phyloP scores from a whole-genome alignment of 1,140 invertebrate genomes.

The Laupala kohalensis region DNA sequence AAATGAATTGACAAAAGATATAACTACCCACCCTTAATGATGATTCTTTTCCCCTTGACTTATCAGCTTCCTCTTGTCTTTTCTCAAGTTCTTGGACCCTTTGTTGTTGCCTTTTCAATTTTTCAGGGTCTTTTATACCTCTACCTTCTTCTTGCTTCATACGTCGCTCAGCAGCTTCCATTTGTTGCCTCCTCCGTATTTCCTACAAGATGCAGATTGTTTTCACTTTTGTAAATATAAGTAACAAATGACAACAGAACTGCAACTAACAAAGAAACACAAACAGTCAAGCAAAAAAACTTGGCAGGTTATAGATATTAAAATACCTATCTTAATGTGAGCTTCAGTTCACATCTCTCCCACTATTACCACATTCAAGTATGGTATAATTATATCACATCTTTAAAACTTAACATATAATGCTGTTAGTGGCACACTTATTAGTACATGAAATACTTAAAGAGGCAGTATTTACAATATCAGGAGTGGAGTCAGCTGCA shows the following conservation, averaged over 20 bases:
- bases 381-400: background rate
- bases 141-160: constrained; percentile 34
- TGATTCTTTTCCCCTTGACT: constrained; percentile 10
- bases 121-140: constrained; percentile 42
- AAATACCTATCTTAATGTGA: background rate
- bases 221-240: background rate
- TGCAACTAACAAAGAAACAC: background rate
- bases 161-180: constrained; percentile 42
- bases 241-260: background rate
- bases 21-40: background rate
- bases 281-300: background rate
- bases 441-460: too few species aligned
- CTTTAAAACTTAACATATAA: background rate
- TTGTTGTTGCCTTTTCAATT: constrained; percentile 35
- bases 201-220: constrained; percentile 27
- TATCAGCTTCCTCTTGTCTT: constrained; percentile 28
- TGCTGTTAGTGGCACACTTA: too few species aligned
- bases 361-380: background rate
- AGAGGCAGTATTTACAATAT: background rate
- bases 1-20: background rate
- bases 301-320: background rate
- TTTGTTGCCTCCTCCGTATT: constrained; percentile 38
- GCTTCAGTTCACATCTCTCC: background rate
- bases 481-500: background rate
- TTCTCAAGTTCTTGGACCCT: constrained; percentile 35